Conservation (phyloP, 1,140 invertebrate species). For the Drosophila nikananu region DNA sequence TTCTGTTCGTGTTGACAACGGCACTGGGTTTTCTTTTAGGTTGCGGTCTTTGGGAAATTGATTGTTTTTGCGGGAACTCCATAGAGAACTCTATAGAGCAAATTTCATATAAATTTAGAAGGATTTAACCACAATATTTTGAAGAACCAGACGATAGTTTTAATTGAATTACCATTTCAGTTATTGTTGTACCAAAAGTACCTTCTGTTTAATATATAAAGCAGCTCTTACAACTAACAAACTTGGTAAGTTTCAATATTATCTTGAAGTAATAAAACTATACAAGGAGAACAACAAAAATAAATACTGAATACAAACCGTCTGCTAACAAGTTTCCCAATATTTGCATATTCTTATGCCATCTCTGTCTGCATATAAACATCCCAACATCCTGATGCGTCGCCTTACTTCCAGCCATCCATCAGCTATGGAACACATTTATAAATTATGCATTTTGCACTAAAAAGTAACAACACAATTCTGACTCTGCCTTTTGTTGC, state of each 20-base stretch:
- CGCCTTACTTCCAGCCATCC: slow-evolving; percentile 53
- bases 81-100: background rate
- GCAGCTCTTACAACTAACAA: background rate
- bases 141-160: background rate
- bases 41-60: slow-evolving; percentile 21
- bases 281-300: background rate
- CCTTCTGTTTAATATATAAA: too few species aligned
- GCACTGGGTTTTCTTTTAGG: slow-evolving; percentile 1
- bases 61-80: slow-evolving; percentile 28
- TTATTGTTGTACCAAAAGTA: too few species aligned
- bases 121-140: background rate
- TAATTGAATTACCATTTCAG: too few species aligned
- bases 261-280: background rate
- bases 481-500: slow-evolving; percentile 62
- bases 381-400: slow-evolving; percentile 37
- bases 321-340: slow-evolving; percentile 33
- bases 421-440: slow-evolving; percentile 62
- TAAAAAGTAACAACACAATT: slow-evolving; percentile 62
- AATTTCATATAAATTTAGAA: too few species aligned
- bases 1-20: slow-evolving; percentile 30
- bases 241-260: background rate
- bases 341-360: slow-evolving; percentile 34
- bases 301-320: background rate
- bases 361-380: background rate
- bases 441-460: slow-evolving; percentile 76